These are phyloP conservation scores for Myotis daubentonii DNA, from an alignment of 2,797 vertebrate genomes.

Conservation along the genomic window DNA sequence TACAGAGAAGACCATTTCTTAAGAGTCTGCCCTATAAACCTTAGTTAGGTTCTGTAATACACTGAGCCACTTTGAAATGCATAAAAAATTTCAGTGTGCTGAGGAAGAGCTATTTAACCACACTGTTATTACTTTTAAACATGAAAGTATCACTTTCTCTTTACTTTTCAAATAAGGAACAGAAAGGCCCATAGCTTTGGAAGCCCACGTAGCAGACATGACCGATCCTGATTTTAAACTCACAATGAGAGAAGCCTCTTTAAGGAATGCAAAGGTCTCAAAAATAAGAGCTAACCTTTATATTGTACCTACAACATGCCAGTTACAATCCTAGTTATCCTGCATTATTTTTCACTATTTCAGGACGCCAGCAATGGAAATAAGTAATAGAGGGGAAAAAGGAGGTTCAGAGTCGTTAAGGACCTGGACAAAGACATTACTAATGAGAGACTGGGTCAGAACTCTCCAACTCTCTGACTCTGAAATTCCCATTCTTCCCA, in stretches of 20 bases:
- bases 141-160: constrained; percentile 39
- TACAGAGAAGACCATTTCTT: constrained; percentile 60
- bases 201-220: background rate
- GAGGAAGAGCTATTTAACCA: constrained; percentile 51
- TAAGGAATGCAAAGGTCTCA: background rate
- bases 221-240: constrained; percentile 24
- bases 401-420: background rate
- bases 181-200: constrained; percentile 20
- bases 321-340: background rate
- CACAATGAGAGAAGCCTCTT: background rate
- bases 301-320: background rate
- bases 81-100: background rate
- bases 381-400: background rate
- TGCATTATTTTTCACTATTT: background rate
- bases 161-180: constrained; percentile 42
- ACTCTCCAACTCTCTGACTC: background rate
- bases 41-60: constrained; percentile 29
- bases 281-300: background rate
- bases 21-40: constrained; percentile 56
- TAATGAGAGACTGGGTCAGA: background rate
- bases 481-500: background rate
- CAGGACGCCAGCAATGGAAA: background rate
- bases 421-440: background rate
- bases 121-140: constrained; percentile 38
- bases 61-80: constrained; percentile 19